Evolutionary conservation across 2,113 vertebrate genomes (phyloP).

Genomic region (Uropsilus gracilis): DNA sequence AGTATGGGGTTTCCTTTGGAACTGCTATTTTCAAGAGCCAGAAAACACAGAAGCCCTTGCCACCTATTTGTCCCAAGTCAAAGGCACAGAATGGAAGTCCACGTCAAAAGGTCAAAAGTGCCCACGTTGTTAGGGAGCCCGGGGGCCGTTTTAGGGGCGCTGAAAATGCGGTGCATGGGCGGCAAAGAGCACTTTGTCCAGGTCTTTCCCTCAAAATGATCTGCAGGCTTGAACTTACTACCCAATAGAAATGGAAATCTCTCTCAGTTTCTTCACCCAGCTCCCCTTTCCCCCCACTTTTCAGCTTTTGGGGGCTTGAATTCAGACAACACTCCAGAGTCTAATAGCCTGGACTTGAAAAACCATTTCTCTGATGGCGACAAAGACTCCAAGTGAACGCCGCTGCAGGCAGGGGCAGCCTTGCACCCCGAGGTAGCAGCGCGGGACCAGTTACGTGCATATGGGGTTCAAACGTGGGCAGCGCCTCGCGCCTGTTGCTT

Average conservation of each 20-base stretch:
- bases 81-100: not conserved
- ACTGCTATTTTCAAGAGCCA: not conserved
- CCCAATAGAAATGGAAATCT: not conserved
- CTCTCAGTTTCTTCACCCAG: not conserved
- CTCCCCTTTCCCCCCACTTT: not conserved
- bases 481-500: not conserved
- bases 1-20: not conserved
- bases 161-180: not conserved
- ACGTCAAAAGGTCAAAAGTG: not conserved
- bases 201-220: not conserved
- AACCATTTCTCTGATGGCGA: constrained; percentile 63
- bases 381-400: constrained; percentile 72
- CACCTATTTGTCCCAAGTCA: not conserved
- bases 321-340: not conserved
- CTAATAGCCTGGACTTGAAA: constrained; percentile 13
- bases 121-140: not conserved
- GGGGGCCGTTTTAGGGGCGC: not conserved
- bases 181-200: not conserved
- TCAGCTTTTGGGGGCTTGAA: not conserved
- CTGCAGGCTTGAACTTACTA: not conserved
- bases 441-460: constrained; percentile 61
- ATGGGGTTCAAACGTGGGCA: constrained; percentile 39
- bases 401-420: constrained; percentile 37
- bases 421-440: constrained; percentile 62
- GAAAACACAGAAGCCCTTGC: not conserved